These are phyloP conservation scores for Pogonophryne albipinna DNA, from an alignment of 2,797 vertebrate genomes.

Conservation along the genomic window DNA sequence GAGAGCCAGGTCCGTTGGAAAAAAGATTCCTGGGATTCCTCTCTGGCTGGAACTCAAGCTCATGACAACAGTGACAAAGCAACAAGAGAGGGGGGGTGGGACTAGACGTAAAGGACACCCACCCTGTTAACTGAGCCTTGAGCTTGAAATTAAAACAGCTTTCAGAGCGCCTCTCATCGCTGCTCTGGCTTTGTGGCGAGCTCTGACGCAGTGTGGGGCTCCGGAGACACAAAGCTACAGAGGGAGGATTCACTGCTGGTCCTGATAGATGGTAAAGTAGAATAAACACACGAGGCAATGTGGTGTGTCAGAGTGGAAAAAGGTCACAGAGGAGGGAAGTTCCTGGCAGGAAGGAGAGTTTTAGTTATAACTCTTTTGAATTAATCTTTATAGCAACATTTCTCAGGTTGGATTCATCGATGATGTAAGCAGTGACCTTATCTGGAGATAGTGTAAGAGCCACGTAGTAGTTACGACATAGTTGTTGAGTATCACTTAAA, in stretches of 20 bases:
- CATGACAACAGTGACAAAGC: constrained; percentile 85
- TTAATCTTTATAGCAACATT: constrained; percentile 13
- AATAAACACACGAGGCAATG: constrained; percentile 62
- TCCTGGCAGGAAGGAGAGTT: constrained; percentile 21
- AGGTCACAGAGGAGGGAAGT: constrained; percentile 52
- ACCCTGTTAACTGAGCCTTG: constrained; percentile 62
- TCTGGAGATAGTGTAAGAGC: constrained; percentile 5
- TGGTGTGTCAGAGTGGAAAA: constrained; percentile 54
- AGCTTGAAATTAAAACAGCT: constrained; percentile 68
- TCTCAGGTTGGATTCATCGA: constrained; percentile 22
- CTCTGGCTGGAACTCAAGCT: constrained; percentile 58
- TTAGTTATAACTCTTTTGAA: neutral
- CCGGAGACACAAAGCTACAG: constrained; percentile 58
- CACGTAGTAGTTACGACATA: too few species aligned
- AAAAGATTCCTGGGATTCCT: constrained; percentile 85
- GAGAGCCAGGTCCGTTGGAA: constrained; percentile 71
- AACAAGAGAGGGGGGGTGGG: constrained; percentile 40
- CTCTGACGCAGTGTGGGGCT: constrained; percentile 61
- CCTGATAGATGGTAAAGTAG: constrained; percentile 51
- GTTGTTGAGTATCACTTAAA: too few species aligned
- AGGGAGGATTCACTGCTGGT: constrained; percentile 30
- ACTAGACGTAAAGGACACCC: constrained; percentile 68
- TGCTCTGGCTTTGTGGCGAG: constrained; percentile 58
- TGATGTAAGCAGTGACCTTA: constrained; percentile 30
- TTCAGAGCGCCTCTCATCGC: constrained; percentile 56